phyloP scores from a whole-genome alignment of 2,113 vertebrate genomes.

The Dasyornis broadbenti region DNA sequence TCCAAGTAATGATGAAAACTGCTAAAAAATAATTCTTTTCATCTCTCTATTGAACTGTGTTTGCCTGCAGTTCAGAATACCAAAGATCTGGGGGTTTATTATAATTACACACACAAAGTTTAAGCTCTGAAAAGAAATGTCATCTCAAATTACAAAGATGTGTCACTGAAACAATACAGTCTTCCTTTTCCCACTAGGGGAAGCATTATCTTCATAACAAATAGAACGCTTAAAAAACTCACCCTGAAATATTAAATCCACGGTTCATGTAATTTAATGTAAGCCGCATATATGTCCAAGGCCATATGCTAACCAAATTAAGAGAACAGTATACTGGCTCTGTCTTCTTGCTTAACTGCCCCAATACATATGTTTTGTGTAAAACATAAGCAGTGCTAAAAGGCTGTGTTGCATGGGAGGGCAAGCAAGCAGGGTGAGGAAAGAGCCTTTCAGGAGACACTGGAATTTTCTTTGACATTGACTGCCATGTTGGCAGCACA shows the following conservation, averaged over 20 bases:
- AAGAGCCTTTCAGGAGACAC: not conserved
- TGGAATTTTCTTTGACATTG: not conserved
- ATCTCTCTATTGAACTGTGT: not conserved
- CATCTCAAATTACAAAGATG: conserved; percentile 20
- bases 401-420: not conserved
- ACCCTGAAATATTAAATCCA: not conserved
- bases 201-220: conserved; percentile 25
- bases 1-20: not conserved
- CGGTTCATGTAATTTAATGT: not conserved
- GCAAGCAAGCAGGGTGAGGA: not conserved
- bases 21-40: not conserved
- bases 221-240: not conserved
- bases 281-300: not conserved
- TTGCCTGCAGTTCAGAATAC: not conserved
- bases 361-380: not conserved
- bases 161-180: not conserved
- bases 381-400: not conserved
- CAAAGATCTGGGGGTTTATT: not conserved
- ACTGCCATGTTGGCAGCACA: not conserved
- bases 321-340: not conserved
- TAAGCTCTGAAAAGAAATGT: not conserved
- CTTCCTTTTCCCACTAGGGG: conserved; percentile 15
- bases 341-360: not conserved
- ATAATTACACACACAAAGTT: not conserved
- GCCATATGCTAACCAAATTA: conserved; percentile 24